These are phyloP conservation scores for Lamprologus speciosus DNA, from an alignment of 2,113 vertebrate species.

Conservation along the genomic window DNA sequence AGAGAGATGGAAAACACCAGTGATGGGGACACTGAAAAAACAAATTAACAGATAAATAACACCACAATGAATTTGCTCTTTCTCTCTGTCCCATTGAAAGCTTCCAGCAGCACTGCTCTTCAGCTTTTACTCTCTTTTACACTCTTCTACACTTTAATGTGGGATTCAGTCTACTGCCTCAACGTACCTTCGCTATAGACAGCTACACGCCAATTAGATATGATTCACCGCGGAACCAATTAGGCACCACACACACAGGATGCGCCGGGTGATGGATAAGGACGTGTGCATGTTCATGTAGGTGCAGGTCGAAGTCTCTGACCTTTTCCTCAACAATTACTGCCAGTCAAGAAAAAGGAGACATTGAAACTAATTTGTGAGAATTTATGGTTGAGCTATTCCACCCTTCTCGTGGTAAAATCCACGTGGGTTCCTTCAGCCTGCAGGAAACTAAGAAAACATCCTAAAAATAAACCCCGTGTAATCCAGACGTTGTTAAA, in stretches of 20 bases:
- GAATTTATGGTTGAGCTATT: neutral
- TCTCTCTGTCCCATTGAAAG: neutral
- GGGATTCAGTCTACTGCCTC: neutral
- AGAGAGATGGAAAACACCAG: constrained; percentile 7
- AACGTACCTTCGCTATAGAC: constrained; percentile 42
- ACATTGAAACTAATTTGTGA: neutral
- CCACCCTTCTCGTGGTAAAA: neutral
- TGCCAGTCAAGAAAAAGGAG: constrained; percentile 6
- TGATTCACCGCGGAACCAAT: constrained; percentile 48
- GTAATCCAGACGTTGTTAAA: neutral
- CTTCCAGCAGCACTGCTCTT: neutral
- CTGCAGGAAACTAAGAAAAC: neutral
- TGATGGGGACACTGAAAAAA: neutral
- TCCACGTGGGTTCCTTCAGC: neutral
- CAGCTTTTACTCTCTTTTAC: neutral
- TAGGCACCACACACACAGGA: constrained; percentile 13
- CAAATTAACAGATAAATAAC: constrained; percentile 21
- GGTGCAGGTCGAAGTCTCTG: constrained; percentile 15
- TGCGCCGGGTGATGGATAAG: constrained; percentile 31
- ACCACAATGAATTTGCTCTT: neutral
- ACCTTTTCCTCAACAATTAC: constrained; percentile 36
- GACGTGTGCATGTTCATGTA: neutral
- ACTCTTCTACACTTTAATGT: neutral
- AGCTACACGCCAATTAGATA: constrained; percentile 52
- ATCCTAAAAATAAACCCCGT: neutral